These are phyloP conservation scores for Platysteira castanea DNA, from an alignment of 2,113 vertebrate genomes.

Conservation along the genomic window DNA sequence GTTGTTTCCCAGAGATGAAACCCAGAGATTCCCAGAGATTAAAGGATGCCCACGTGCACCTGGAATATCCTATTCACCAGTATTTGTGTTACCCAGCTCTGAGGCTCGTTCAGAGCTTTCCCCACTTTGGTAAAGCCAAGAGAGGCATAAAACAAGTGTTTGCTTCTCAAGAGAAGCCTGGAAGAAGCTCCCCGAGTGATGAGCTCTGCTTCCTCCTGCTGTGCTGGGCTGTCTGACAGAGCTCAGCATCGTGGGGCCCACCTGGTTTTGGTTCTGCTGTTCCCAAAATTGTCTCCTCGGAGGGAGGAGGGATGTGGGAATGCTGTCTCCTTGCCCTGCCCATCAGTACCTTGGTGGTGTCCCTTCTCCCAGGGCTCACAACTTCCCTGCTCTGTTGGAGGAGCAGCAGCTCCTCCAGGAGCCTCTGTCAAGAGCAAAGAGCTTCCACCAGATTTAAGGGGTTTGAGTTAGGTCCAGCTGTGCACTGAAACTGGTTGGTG, in stretches of 20 bases:
- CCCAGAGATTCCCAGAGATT: neutral
- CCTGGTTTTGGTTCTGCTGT: neutral
- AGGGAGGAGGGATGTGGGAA: neutral
- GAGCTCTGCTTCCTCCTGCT: neutral
- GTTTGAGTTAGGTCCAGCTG: neutral
- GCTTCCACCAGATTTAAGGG: neutral
- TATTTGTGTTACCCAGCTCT: neutral
- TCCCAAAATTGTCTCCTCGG: neutral
- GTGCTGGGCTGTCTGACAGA: fast-evolving
- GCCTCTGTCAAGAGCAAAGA: neutral
- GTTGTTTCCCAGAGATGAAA: neutral
- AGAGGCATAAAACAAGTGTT: neutral
- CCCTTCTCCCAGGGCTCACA: fast-evolving
- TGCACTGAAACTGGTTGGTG: neutral
- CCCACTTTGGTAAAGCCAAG: neutral
- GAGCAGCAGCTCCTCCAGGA: neutral
- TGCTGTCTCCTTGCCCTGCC: neutral
- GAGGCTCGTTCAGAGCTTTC: neutral
- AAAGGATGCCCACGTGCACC: neutral
- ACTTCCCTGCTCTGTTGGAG: neutral
- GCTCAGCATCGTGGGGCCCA: neutral
- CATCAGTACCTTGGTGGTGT: neutral
- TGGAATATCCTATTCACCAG: neutral
- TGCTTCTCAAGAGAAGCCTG: neutral
- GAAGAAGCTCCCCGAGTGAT: neutral